A percentile compares a stretch with the other conserved stretches of the same genome.
Evolutionary conservation across 2,888 invertebrate species (phyloP).

Genomic region (Amphipoea lucens): DNA sequence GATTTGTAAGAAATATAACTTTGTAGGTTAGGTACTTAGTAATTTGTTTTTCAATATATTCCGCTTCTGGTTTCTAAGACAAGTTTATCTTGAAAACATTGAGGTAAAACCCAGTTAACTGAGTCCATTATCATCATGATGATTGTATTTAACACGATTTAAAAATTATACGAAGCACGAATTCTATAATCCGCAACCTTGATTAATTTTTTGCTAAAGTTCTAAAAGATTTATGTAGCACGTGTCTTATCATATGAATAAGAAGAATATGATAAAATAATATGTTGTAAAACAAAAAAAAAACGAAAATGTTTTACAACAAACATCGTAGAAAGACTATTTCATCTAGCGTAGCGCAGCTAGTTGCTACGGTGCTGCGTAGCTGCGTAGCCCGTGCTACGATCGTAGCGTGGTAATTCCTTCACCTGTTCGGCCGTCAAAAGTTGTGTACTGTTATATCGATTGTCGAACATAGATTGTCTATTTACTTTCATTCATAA

Average conservation of each 20-base stretch:
- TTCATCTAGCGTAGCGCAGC: background rate
- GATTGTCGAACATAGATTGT: background rate
- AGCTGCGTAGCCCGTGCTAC: constrained; percentile 32
- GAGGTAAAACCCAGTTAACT: background rate
- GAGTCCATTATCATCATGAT: background rate
- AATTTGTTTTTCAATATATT: no score
- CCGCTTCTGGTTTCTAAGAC: no score
- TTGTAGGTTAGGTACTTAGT: no score
- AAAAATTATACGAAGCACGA: background rate
- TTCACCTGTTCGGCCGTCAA: background rate
- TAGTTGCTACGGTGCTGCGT: constrained; percentile 17
- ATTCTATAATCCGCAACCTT: background rate
- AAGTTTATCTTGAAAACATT: background rate
- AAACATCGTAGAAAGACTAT: background rate
- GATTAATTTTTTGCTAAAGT: background rate
- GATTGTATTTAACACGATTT: background rate
- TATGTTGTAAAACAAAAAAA: background rate
- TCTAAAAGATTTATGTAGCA: background rate
- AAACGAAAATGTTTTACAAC: background rate
- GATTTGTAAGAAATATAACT: no score
- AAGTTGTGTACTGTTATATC: background rate
- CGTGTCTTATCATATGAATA: background rate
- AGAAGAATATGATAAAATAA: background rate
- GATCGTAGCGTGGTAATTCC: background rate
- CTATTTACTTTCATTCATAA: background rate